A percentile compares a stretch with the other conserved stretches of the same genome.
Evolutionary conservation across 2,888 invertebrate genomes (phyloP).

Genomic region (Aquatica leii): DNA sequence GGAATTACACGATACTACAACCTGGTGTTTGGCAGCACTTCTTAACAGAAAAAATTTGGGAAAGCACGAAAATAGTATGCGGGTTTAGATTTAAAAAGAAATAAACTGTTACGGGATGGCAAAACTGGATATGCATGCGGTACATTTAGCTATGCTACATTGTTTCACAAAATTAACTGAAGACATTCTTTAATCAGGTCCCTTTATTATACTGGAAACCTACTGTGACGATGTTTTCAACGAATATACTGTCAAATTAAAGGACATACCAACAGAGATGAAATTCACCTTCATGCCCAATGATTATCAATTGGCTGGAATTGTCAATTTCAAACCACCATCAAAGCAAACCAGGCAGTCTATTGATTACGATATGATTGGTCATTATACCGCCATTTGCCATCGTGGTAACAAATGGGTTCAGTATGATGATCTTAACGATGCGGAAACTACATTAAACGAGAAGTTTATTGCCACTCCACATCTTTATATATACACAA

Average conservation of each 20-base stretch:
- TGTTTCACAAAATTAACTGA: not conserved
- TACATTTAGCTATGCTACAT: not conserved
- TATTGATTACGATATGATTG: not conserved
- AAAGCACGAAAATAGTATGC: slow-evolving; percentile 11
- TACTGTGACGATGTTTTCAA: not conserved
- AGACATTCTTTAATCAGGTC: not conserved
- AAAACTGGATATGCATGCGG: not conserved
- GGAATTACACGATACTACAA: not conserved
- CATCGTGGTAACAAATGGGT: not conserved
- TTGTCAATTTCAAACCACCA: not conserved
- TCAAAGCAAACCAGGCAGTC: not conserved
- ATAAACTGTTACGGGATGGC: slow-evolving; percentile 3
- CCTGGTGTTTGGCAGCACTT: slow-evolving; percentile 6
- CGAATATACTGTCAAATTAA: not conserved
- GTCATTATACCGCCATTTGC: slow-evolving; percentile 2
- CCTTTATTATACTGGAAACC: not conserved
- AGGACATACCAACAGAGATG: not conserved
- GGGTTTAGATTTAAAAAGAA: not conserved
- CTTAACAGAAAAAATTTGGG: slow-evolving; percentile 9
- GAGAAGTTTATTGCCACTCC: too few relatives aligned
- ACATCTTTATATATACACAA: not conserved
- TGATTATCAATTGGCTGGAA: not conserved
- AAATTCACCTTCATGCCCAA: slow-evolving; percentile 2
- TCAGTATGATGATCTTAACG: too few relatives aligned
- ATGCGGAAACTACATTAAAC: too few relatives aligned